Base-by-base conservation (phyloP, 1,140 invertebrate species). In the Conus betulinus region DNA sequence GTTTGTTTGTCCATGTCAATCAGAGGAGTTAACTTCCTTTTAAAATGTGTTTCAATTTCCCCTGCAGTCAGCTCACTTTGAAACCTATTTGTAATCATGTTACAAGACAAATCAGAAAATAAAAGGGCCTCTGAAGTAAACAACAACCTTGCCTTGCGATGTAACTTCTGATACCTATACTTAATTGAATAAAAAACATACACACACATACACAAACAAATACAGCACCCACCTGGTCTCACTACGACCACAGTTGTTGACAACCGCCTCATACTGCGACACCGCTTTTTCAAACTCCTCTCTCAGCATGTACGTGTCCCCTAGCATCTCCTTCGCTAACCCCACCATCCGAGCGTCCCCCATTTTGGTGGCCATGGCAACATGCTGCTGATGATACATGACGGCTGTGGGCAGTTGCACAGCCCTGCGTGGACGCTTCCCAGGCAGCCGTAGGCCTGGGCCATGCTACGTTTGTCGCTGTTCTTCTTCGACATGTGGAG, bases 401-500 rank as follows among this genome's bases (percentile, higher is more conserved):
- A 92, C 84, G 8, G 92, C 90, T 5, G 92, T 87, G 53, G 92
- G 92, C 93, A 94, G 88, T 94, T 93, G 84, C 91, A 88, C 57
- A 94, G 88, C 53, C 91, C 91, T 25, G 92, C 93, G 92, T 93
- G 92, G 2, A 94, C 91, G 87, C 92, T 93, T 17, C 94, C 94
- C 52, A 95, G 85, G 88, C 93, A 93, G 0, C 94, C 94, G 90
- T 94, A 95, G 3, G 94, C 94, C 74, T 93, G 94, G 2, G 93
- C 93, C 84, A 92, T 89, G 0, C 92, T 90, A 84, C 93, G 93
- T 55, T 92, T 90, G 86, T 94, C 90, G 13, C 90, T 86, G 82
- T 90, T 91, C 60, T 89, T 76, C 85, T 93, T 93, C 17, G 92
- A 92, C 13, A 91, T 85, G 52, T 90, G 79, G 20, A 94, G 79